phyloP scores from a whole-genome alignment of 2,113 vertebrate species.

The Macaca mulatta region DNA sequence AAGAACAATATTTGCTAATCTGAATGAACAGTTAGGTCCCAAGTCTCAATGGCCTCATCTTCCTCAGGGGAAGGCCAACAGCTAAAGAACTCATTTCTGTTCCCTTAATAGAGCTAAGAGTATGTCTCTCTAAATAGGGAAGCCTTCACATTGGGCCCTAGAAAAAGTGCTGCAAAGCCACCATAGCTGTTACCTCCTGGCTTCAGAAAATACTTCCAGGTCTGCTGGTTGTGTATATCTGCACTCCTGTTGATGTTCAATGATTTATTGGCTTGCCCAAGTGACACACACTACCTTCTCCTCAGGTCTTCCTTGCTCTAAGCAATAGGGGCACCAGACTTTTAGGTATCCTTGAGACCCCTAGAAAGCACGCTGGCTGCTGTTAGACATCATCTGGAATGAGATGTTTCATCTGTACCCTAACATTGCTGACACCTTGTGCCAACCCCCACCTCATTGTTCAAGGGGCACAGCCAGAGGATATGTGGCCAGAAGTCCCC shows the following conservation, averaged over 20 bases:
- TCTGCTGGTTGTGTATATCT: neutral
- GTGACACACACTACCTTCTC: neutral
- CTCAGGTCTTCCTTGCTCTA: neutral
- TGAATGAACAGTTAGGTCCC: neutral
- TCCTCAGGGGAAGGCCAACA: neutral
- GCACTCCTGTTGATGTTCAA: neutral
- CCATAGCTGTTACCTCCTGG: neutral
- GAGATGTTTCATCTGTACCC: neutral
- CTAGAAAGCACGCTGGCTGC: neutral
- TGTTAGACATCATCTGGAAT: neutral
- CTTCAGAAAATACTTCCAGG: neutral
- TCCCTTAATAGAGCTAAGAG: neutral
- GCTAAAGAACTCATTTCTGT: neutral
- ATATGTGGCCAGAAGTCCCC: neutral
- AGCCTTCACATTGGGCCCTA: neutral
- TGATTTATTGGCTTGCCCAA: neutral
- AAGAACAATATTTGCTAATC: neutral
- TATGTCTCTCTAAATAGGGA: neutral
- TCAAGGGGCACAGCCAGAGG: neutral
- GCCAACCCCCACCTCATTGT: neutral
- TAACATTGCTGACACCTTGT: neutral
- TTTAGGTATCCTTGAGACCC: neutral
- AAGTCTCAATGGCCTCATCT: neutral
- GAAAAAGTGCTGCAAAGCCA: neutral
- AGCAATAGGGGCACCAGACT: neutral